A percentile compares a stretch with the other conserved stretches of the same genome.
phyloP scores from a whole-genome alignment of 2,113 vertebrate genomes.

The Dendropsophus ebraccatus region DNA sequence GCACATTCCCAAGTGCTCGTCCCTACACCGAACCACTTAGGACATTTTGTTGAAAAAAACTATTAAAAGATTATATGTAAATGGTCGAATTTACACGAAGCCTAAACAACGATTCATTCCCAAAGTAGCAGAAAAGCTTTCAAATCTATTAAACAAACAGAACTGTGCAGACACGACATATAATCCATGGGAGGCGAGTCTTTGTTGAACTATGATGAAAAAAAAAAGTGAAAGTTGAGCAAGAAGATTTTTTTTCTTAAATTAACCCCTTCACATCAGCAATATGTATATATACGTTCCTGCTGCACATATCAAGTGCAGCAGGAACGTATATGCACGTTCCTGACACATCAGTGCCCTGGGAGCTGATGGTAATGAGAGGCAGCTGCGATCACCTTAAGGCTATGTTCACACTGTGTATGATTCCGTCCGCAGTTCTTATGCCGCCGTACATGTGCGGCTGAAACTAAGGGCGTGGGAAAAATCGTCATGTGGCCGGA shows the following conservation, averaged over 20 bases:
- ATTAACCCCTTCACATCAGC: too few relatives aligned
- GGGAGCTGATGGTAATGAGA: too few relatives aligned
- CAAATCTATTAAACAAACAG: conserved; percentile 27
- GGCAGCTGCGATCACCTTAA: too few relatives aligned
- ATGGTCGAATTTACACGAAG: conserved; percentile 23
- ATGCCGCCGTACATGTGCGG: too few relatives aligned
- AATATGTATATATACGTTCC: too few relatives aligned
- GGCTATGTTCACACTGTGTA: too few relatives aligned
- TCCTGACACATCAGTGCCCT: too few relatives aligned
- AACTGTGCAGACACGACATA: not conserved
- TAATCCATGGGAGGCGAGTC: not conserved
- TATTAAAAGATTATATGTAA: conserved; percentile 47
- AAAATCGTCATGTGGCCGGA: too few relatives aligned
- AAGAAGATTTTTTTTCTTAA: not conserved
- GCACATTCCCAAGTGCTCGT: not conserved
- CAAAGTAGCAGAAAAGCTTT: conserved; percentile 14
- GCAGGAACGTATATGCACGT: too few relatives aligned
- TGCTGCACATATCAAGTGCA: too few relatives aligned
- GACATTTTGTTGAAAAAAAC: not conserved
- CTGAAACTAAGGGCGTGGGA: too few relatives aligned
- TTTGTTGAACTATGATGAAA: not conserved
- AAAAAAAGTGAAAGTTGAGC: not conserved
- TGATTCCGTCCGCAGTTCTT: too few relatives aligned
- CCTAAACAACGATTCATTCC: conserved; percentile 12
- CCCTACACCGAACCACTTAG: conserved; percentile 10